These are phyloP conservation scores for Galerucella nymphaeae DNA, from an alignment of 2,888 invertebrate genomes.

Conservation along the genomic window DNA sequence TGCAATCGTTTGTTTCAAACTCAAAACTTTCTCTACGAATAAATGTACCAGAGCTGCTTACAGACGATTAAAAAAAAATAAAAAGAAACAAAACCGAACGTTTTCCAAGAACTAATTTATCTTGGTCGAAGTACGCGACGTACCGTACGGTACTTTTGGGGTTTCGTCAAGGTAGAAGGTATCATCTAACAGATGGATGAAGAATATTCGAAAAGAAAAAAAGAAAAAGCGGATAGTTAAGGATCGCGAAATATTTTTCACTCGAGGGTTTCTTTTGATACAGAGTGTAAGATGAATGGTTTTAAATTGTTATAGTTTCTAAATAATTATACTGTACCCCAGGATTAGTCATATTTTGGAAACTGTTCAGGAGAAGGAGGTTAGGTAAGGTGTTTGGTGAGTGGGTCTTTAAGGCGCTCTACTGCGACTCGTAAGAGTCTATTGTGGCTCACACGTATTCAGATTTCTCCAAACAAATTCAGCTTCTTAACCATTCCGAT, in stretches of 20 bases:
- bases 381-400: too few species aligned
- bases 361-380: too few species aligned
- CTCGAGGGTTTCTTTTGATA: background rate
- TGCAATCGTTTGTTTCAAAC: slow-evolving; percentile 42
- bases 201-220: background rate
- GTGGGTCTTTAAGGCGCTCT: too few species aligned
- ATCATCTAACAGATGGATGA: slow-evolving; percentile 19
- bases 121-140: slow-evolving; percentile 26
- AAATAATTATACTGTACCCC: too few species aligned
- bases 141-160: slow-evolving; percentile 31
- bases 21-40: slow-evolving; percentile 45
- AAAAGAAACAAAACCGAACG: slow-evolving; percentile 22
- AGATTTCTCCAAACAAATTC: too few species aligned
- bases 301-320: too few species aligned
- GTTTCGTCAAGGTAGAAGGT: slow-evolving; percentile 32
- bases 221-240: slow-evolving; percentile 3
- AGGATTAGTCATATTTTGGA: too few species aligned
- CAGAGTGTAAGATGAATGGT: too few species aligned
- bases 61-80: slow-evolving; percentile 36
- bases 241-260: background rate
- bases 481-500: too few species aligned
- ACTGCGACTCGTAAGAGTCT: too few species aligned
- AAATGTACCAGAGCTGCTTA: slow-evolving; percentile 32
- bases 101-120: slow-evolving; percentile 31
- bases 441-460: too few species aligned